phyloP scores from a whole-genome alignment of 2,113 vertebrate species.

The Rhabdornis inornatus region DNA sequence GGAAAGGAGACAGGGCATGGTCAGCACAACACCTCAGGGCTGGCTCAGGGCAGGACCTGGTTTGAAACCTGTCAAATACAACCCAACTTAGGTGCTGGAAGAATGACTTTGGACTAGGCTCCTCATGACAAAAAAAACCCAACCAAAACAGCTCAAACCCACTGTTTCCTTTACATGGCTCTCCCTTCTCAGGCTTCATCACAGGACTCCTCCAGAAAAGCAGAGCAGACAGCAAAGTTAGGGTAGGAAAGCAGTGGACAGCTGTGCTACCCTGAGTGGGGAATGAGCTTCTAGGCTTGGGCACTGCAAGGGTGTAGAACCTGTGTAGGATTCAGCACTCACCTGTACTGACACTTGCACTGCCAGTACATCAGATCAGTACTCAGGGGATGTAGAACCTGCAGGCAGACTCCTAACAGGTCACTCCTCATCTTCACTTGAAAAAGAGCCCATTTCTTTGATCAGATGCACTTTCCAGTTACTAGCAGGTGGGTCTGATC shows the following conservation, averaged over 20 bases:
- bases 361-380: not conserved
- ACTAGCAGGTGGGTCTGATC: not conserved
- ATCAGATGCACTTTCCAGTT: not conserved
- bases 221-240: not conserved
- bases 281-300: not conserved
- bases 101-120: not conserved
- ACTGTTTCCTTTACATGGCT: not conserved
- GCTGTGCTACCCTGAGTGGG: not conserved
- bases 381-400: not conserved
- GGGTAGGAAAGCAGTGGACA: not conserved
- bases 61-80: not conserved
- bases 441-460: not conserved
- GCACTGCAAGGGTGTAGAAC: not conserved
- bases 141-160: not conserved
- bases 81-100: rapidly evolving
- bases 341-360: not conserved
- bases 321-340: not conserved
- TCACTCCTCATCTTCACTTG: not conserved
- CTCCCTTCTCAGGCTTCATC: not conserved
- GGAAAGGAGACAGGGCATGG: not conserved
- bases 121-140: not conserved
- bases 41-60: not conserved
- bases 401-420: not conserved
- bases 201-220: not conserved
- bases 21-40: not conserved